phyloP scores from a whole-genome alignment of 2,888 invertebrate species.

The Drosophila trichaetosa region DNA sequence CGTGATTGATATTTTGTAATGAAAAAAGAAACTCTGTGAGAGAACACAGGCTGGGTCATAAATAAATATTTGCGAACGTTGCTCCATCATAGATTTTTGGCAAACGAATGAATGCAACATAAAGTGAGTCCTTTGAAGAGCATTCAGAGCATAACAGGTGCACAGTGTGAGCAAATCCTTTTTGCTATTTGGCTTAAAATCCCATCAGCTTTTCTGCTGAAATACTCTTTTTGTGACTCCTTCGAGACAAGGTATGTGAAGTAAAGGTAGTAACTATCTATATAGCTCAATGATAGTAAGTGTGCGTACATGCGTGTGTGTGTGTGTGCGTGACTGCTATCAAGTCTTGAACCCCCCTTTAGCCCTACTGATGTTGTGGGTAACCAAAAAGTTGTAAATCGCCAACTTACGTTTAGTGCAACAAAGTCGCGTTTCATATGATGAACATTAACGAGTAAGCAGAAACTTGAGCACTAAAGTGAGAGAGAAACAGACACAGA shows the following conservation, averaged over 20 bases:
- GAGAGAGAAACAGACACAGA: neutral
- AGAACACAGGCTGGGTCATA: neutral
- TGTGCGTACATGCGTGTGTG: neutral
- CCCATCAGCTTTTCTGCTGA: neutral
- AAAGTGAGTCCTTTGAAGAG: neutral
- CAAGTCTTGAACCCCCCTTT: slow-evolving; percentile 2
- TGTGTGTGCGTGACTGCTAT: slow-evolving; percentile 12
- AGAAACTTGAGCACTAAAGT: slow-evolving; percentile 28
- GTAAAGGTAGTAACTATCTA: slow-evolving; percentile 12
- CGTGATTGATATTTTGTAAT: neutral
- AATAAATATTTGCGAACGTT: slow-evolving; percentile 5
- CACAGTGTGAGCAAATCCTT: neutral
- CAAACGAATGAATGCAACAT: neutral
- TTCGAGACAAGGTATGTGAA: slow-evolving; percentile 9
- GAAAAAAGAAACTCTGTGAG: neutral
- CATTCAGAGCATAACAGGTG: neutral
- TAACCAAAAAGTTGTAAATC: slow-evolving; percentile 69
- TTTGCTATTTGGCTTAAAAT: neutral
- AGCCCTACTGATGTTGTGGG: slow-evolving; percentile 31
- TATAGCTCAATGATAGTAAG: neutral
- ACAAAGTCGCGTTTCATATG: slow-evolving; percentile 72
- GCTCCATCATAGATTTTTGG: neutral
- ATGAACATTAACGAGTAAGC: slow-evolving; percentile 63
- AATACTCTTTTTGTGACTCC: slow-evolving; percentile 14
- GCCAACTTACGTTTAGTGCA: slow-evolving; percentile 69